phyloP scores from a whole-genome alignment of 1,140 invertebrate species.

The Notospermus geniculatus region DNA sequence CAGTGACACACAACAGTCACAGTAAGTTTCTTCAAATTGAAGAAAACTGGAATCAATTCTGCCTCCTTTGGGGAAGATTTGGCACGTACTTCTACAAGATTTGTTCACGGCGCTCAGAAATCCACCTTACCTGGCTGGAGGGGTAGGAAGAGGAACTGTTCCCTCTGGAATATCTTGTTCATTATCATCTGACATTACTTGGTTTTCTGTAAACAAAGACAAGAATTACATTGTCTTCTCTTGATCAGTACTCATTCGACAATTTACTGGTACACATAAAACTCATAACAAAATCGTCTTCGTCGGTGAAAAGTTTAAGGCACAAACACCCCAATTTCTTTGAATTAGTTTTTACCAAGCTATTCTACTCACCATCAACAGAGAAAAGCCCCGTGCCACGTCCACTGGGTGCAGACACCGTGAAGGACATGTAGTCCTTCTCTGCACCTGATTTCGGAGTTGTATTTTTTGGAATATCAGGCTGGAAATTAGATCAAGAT shows the following conservation, averaged over 20 bases:
- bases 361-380: slow-evolving; percentile 40
- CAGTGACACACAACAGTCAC: too few relatives aligned
- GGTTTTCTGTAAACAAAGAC: slow-evolving; percentile 35
- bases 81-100: background rate
- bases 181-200: slow-evolving; percentile 40
- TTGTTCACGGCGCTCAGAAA: background rate
- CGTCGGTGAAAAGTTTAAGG: background rate
- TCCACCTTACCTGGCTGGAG: slow-evolving; percentile 31
- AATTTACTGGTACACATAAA: background rate
- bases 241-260: too few relatives aligned
- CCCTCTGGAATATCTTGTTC: slow-evolving; percentile 33
- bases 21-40: too few relatives aligned
- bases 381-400: slow-evolving; percentile 43
- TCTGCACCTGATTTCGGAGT: slow-evolving; percentile 25
- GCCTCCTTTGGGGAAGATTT: too few relatives aligned
- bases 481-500: too few relatives aligned
- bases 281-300: background rate
- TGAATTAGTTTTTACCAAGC: too few relatives aligned
- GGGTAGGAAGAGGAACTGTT: slow-evolving; percentile 30
- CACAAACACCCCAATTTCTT: background rate
- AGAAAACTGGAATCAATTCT: too few relatives aligned
- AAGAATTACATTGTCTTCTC: too few relatives aligned
- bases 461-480: slow-evolving; percentile 42
- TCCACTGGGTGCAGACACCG: slow-evolving; percentile 48
- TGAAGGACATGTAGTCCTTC: slow-evolving; percentile 48